Conservation (phyloP, 2,113 vertebrate genomes). For the Pontoporia blainvillei region DNA sequence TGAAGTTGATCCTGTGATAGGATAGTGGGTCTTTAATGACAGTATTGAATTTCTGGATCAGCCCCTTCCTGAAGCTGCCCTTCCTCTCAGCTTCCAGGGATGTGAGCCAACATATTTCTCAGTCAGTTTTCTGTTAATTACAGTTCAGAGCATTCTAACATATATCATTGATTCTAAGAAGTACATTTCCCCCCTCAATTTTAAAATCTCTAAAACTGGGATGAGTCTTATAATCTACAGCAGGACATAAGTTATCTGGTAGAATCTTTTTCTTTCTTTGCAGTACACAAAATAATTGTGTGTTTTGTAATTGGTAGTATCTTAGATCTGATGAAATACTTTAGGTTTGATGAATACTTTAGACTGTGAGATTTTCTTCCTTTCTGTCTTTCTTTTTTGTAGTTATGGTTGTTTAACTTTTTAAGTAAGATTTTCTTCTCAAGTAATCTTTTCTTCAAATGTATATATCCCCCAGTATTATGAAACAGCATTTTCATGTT, state of each 20-base stretch:
- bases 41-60: conserved; percentile 16
- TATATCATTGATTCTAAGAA: background rate
- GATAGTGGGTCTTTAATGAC: background rate
- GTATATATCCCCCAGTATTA: background rate
- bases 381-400: background rate
- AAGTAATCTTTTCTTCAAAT: background rate
- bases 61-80: background rate
- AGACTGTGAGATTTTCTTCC: background rate
- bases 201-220: conserved; percentile 2
- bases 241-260: background rate
- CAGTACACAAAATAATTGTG: background rate
- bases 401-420: conserved; percentile 10
- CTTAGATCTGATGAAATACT: background rate
- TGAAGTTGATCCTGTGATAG: background rate
- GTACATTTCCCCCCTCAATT: background rate
- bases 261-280: background rate
- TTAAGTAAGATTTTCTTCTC: background rate
- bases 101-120: background rate
- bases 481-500: conserved; percentile 5
- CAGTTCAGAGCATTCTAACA: background rate
- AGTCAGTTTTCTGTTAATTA: conserved; percentile 23
- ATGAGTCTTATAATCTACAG: background rate
- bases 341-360: background rate
- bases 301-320: background rate
- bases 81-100: background rate